A percentile compares a stretch with the other conserved stretches of the same genome.
Evolutionary conservation across 53 echinoderm and acorn worm genomes (phyloP).

Genomic region (Stichopus horrens): DNA sequence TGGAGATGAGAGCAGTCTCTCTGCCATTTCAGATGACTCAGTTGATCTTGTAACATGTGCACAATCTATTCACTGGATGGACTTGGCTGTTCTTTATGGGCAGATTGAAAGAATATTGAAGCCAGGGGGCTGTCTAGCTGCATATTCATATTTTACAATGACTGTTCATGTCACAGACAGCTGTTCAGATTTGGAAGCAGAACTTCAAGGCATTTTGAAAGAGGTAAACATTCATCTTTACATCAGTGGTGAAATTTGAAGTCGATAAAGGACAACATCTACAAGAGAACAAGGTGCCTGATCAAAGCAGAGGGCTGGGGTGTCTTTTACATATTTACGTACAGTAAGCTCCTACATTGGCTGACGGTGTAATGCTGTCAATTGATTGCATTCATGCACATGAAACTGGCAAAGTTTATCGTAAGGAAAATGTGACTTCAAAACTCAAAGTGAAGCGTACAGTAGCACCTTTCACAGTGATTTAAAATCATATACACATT

Average conservation of each 20-base stretch:
- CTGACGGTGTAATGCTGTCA: too few relatives aligned
- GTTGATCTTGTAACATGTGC: constrained; percentile 19
- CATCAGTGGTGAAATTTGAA: too few relatives aligned
- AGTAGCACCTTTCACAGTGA: too few relatives aligned
- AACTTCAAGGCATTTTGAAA: neutral
- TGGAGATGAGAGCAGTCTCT: constrained; percentile 32
- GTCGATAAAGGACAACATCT: too few relatives aligned
- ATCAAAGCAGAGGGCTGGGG: too few relatives aligned
- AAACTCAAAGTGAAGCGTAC: too few relatives aligned
- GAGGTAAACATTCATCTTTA: neutral
- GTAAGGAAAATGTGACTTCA: too few relatives aligned
- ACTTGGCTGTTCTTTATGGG: constrained; percentile 6
- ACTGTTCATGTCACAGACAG: constrained; percentile 18
- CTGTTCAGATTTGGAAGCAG: neutral
- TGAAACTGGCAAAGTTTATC: too few relatives aligned
- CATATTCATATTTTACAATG: constrained; percentile 8
- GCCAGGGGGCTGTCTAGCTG: constrained; percentile 29
- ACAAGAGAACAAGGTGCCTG: too few relatives aligned
- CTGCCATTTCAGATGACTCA: neutral
- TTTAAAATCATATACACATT: too few relatives aligned
- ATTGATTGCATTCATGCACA: too few relatives aligned
- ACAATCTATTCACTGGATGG: constrained; percentile 40
- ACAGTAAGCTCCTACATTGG: too few relatives aligned
- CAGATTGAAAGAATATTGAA: constrained; percentile 18
- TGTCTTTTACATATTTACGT: neutral